Evolutionary conservation across 2,888 invertebrate genomes (phyloP).

Genomic region (Mellilla xanthometata): DNA sequence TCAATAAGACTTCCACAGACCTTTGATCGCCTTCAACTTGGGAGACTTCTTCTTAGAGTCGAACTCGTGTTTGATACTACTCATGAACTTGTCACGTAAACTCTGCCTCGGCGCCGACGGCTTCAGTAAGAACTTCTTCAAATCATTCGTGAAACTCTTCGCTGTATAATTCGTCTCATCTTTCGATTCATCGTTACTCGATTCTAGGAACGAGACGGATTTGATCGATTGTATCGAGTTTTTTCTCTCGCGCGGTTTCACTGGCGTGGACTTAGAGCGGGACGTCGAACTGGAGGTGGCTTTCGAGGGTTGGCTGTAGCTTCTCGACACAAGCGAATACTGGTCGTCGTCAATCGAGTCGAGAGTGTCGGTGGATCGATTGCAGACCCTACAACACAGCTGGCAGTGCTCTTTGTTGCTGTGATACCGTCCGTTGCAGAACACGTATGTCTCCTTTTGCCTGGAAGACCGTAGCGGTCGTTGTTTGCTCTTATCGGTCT

Average conservation of each 20-base stretch:
- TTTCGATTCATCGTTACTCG: conserved; percentile 67
- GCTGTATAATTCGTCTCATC: conserved; percentile 78
- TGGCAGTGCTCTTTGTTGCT: conserved; percentile 66
- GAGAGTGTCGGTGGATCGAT: conserved; percentile 64
- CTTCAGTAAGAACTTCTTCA: conserved; percentile 72
- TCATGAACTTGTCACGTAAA: conserved; percentile 73
- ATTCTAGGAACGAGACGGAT: conserved; percentile 75
- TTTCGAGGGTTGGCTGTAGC: conserved; percentile 54
- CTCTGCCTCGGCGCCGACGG: conserved; percentile 71
- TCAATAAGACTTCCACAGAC: conserved; percentile 78
- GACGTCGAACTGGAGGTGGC: conserved; percentile 40
- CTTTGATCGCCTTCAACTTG: conserved; percentile 74
- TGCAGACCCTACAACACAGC: conserved; percentile 65
- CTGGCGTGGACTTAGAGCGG: conserved; percentile 45
- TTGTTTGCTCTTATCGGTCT: conserved; percentile 33
- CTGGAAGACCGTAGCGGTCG: conserved; percentile 39
- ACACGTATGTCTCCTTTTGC: conserved; percentile 53
- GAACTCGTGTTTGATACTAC: conserved; percentile 73
- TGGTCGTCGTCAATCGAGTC: conserved; percentile 67
- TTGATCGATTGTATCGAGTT: conserved; percentile 75
- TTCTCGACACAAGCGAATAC: conserved; percentile 63
- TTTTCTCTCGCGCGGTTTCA: conserved; percentile 52
- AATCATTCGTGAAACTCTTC: conserved; percentile 76
- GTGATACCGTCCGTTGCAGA: conserved; percentile 67
- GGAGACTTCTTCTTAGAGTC: conserved; percentile 74